These are phyloP conservation scores for Macropus fuliginosus DNA, from an alignment of 2,797 vertebrate genomes.

Conservation along the genomic window DNA sequence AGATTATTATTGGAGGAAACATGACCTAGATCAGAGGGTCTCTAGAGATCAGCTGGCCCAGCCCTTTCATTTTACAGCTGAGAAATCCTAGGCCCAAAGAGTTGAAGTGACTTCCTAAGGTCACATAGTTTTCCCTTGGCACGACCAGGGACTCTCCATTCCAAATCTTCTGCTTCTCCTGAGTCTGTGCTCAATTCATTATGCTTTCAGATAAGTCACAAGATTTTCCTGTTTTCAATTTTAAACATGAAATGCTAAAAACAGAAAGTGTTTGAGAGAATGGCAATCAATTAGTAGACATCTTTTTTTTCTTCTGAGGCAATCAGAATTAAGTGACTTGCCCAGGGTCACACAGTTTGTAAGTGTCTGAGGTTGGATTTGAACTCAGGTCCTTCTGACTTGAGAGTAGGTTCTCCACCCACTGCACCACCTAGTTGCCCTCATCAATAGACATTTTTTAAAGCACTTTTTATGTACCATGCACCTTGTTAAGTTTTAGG, in stretches of 20 bases:
- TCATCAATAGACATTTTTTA: neutral
- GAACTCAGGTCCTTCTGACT: neutral
- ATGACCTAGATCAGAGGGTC: neutral
- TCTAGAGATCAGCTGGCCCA: neutral
- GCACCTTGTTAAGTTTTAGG: neutral
- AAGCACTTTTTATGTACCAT: neutral
- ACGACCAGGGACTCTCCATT: neutral
- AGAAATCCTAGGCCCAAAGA: neutral
- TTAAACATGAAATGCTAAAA: neutral
- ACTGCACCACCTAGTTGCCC: neutral
- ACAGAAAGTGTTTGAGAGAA: neutral
- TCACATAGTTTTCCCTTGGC: neutral
- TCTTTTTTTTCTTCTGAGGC: neutral
- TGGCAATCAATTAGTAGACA: neutral
- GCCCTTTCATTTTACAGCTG: neutral
- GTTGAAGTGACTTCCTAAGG: neutral
- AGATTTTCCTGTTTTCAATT: neutral
- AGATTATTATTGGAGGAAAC: slow-evolving; percentile 44
- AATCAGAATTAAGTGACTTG: neutral
- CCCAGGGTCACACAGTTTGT: neutral
- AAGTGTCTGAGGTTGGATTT: neutral
- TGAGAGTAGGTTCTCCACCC: neutral
- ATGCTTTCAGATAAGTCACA: neutral
- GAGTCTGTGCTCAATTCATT: neutral
- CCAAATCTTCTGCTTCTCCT: neutral